These are phyloP conservation scores for Cremastinae sp. DNA, from an alignment of 2,888 invertebrate species.

Conservation along the genomic window DNA sequence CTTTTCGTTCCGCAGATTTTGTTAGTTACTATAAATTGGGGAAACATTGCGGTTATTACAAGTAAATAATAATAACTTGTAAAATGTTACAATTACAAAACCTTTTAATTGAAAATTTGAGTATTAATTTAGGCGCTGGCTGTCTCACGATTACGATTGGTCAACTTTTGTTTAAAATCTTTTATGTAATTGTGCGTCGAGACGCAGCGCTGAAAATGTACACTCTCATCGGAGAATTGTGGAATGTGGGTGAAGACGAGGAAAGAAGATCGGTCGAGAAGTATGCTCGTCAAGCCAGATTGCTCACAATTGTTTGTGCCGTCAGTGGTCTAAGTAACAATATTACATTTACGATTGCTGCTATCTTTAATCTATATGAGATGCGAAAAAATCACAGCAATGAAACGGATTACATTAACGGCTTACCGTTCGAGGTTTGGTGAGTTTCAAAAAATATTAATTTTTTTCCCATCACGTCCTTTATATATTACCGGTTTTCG, in stretches of 20 bases:
- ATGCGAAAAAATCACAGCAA: slow-evolving; percentile 40
- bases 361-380: slow-evolving; percentile 17
- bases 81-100: no score
- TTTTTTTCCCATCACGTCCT: no score
- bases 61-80: no score
- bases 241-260: slow-evolving; percentile 46
- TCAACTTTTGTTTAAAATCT: slow-evolving; percentile 61
- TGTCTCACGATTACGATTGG: slow-evolving; percentile 53
- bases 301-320: slow-evolving; percentile 51
- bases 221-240: slow-evolving; percentile 44
- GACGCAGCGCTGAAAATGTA: slow-evolving; percentile 49
- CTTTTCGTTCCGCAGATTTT: no score
- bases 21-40: no score
- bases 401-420: slow-evolving; percentile 12
- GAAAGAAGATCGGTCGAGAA: slow-evolving; percentile 49
- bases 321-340: slow-evolving; percentile 44
- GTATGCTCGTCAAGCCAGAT: slow-evolving; percentile 55
- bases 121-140: slow-evolving; percentile 53
- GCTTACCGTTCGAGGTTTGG: slow-evolving; percentile 63
- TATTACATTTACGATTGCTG: slow-evolving; percentile 49
- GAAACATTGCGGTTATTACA: no score
- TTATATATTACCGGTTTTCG: no score
- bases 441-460: slow-evolving; percentile 22
- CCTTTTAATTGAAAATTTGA: no score
- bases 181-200: slow-evolving; percentile 56